These are phyloP conservation scores for Lamellibrachia columna DNA, from an alignment of 2,888 invertebrate species.

Conservation along the genomic window DNA sequence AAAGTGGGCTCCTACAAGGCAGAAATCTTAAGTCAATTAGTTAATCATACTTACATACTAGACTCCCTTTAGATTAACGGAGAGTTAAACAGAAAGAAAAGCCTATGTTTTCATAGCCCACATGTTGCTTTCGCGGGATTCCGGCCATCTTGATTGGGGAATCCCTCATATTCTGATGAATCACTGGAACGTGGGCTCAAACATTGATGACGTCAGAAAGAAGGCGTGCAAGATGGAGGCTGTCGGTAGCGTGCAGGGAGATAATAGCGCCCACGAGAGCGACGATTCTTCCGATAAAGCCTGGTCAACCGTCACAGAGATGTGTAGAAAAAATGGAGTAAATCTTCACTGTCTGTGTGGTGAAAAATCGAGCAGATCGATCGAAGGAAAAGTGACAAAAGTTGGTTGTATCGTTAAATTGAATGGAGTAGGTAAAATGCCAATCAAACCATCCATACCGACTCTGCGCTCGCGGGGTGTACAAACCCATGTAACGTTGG, in stretches of 20 bases:
- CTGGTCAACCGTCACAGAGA: conserved; percentile 47
- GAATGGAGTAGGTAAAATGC: conserved; percentile 42
- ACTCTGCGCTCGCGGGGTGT: conserved; percentile 51
- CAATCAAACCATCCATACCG: conserved; percentile 52
- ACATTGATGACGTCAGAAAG: conserved; percentile 52
- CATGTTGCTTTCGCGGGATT: conserved; percentile 8
- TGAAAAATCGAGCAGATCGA: conserved; percentile 48
- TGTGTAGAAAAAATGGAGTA: conserved; percentile 58
- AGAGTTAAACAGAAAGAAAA: background rate
- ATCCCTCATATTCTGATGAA: background rate
- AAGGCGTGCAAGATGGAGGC: conserved; percentile 59
- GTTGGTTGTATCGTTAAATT: conserved; percentile 45
- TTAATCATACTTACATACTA: background rate
- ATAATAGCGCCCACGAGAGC: conserved; percentile 52
- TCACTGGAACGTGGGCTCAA: conserved; percentile 20
- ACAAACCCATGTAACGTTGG: background rate
- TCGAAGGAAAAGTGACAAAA: conserved; percentile 46
- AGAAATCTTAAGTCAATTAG: background rate
- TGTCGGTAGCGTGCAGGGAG: conserved; percentile 55
- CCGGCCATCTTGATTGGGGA: conserved; percentile 9
- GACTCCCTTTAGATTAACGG: background rate
- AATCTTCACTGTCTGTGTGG: conserved; percentile 50
- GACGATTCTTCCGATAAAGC: conserved; percentile 50
- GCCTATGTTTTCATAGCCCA: background rate
- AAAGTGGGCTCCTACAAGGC: background rate